These are phyloP conservation scores for Tenodera sinensis DNA, from an alignment of 2,888 invertebrate species.

Conservation along the genomic window DNA sequence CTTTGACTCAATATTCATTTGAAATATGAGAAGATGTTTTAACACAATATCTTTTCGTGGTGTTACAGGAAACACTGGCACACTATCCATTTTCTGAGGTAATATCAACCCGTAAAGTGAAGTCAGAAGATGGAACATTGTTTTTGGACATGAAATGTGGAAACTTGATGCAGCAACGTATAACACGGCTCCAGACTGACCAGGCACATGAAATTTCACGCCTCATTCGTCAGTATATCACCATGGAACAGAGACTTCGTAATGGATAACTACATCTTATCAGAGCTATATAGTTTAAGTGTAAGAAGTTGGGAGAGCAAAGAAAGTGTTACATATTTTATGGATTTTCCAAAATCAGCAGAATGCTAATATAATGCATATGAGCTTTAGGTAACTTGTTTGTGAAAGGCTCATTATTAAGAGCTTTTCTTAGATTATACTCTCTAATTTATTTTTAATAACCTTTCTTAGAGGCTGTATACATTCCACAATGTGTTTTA, in stretches of 20 bases:
- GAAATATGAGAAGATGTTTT: not conserved
- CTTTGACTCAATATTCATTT: too few species aligned
- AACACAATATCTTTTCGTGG: not conserved
- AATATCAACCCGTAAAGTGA: conserved; percentile 87
- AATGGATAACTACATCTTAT: not conserved
- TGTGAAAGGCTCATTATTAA: not conserved
- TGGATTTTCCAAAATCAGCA: not conserved
- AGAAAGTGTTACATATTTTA: not conserved
- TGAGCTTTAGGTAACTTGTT: not conserved
- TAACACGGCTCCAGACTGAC: conserved; percentile 93
- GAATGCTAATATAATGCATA: not conserved
- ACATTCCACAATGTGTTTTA: too few species aligned
- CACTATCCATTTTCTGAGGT: conserved; percentile 94
- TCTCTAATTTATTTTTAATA: too few species aligned
- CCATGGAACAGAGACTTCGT: conserved; percentile 66
- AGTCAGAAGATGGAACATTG: conserved; percentile 86
- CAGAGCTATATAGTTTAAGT: not conserved
- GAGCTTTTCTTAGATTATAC: too few species aligned
- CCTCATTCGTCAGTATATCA: conserved; percentile 94
- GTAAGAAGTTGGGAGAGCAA: not conserved
- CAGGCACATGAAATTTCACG: conserved; percentile 96
- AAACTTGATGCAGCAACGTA: conserved; percentile 91
- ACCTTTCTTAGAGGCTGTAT: too few species aligned
- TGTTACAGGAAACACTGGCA: conserved; percentile 73
- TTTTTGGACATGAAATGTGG: conserved; percentile 97